Conservation (phyloP, 2,888 invertebrate species). For the Blastobasis adustella region DNA sequence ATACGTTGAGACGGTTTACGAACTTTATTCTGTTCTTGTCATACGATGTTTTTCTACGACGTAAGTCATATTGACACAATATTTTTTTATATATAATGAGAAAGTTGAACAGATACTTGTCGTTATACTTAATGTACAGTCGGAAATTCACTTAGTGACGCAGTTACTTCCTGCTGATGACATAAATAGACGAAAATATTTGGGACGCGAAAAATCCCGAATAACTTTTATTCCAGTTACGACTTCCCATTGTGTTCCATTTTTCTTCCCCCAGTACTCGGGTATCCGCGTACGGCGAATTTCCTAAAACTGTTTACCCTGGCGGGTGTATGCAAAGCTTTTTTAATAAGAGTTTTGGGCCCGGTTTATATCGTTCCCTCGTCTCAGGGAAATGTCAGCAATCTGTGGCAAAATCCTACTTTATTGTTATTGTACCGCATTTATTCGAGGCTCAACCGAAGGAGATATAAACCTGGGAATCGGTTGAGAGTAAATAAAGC, state of each 20-base stretch:
- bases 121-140: background rate
- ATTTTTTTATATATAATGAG: no score
- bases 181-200: background rate
- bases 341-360: slow-evolving; percentile 58
- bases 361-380: slow-evolving; percentile 48
- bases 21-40: no score
- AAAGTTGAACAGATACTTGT: no score
- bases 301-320: slow-evolving; percentile 29
- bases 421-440: slow-evolving; percentile 67
- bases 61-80: no score
- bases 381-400: slow-evolving; percentile 65
- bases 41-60: no score
- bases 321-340: slow-evolving; percentile 51
- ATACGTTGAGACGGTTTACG: no score
- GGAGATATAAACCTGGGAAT: slow-evolving; percentile 61
- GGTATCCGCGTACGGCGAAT: slow-evolving; percentile 13
- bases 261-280: slow-evolving; percentile 7
- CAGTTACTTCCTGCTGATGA: background rate
- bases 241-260: slow-evolving; percentile 10
- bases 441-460: slow-evolving; percentile 52
- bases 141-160: background rate
- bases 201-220: background rate
- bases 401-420: slow-evolving; percentile 62
- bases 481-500: slow-evolving; percentile 59
- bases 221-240: slow-evolving; percentile 13